phyloP scores from a whole-genome alignment of 2,113 vertebrate genomes.

The Ammospiza caudacuta region DNA sequence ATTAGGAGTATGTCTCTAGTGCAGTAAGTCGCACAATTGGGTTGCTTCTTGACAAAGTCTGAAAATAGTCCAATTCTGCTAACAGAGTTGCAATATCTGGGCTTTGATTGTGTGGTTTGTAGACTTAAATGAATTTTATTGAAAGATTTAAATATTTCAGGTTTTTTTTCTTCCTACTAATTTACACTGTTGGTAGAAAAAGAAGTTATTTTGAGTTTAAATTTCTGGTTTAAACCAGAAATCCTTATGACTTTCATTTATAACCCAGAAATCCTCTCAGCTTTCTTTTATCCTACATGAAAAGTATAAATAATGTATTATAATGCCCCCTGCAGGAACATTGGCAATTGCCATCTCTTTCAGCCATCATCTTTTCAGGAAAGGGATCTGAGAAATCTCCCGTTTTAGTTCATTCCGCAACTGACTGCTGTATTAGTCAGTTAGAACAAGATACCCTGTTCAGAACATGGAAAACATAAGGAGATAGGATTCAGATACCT shows the following conservation, averaged over 20 bases:
- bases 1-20: neutral
- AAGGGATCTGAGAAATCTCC: neutral
- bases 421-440: neutral
- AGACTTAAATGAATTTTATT: neutral
- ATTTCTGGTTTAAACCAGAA: neutral
- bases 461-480: neutral
- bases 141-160: neutral
- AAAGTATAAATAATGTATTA: neutral
- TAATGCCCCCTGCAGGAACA: conserved; percentile 34
- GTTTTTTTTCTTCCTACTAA: neutral
- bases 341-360: neutral
- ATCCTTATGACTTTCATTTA: neutral
- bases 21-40: neutral
- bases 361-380: neutral
- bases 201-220: neutral
- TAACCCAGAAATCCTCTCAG: neutral
- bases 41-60: neutral
- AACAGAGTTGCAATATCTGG: neutral
- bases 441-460: neutral
- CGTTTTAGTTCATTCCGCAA: neutral
- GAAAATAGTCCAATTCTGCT: neutral
- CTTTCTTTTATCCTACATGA: neutral
- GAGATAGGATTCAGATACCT: neutral
- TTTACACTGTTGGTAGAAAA: neutral
- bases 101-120: neutral